These are phyloP conservation scores for Tricholaema leucomelas DNA, from an alignment of 2,113 vertebrate genomes.

Conservation along the genomic window DNA sequence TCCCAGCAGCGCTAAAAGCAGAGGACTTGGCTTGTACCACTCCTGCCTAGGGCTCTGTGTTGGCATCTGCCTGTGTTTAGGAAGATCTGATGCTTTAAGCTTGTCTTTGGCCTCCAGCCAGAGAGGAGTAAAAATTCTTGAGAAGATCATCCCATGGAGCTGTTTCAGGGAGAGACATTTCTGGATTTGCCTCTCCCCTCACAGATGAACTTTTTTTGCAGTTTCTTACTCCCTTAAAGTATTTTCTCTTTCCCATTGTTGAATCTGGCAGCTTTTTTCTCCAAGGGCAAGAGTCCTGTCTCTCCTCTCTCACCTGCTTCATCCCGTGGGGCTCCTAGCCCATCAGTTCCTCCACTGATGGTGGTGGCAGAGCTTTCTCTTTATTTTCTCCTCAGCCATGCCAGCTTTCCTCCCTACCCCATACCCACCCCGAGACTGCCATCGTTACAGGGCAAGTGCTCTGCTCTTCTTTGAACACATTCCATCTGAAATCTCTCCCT, in stretches of 20 bases:
- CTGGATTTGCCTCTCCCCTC: not conserved
- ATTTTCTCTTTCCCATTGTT: not conserved
- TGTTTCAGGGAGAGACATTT: not conserved
- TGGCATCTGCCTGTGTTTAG: slow-evolving; percentile 6
- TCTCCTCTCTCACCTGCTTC: not conserved
- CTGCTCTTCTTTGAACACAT: not conserved
- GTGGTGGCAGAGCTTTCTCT: not conserved
- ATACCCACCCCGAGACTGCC: not conserved
- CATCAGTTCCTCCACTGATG: not conserved
- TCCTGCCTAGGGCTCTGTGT: slow-evolving; percentile 44
- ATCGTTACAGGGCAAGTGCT: rapidly evolving
- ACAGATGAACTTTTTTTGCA: not conserved
- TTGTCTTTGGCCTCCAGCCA: slow-evolving; percentile 43
- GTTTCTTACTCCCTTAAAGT: not conserved
- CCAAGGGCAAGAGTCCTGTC: not conserved
- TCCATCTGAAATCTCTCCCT: not conserved
- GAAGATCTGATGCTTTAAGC: slow-evolving; percentile 21
- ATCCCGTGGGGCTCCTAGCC: not conserved
- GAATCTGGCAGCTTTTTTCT: not conserved
- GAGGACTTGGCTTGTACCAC: slow-evolving; percentile 3
- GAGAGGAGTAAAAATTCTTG: not conserved
- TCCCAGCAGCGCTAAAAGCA: slow-evolving; percentile 10
- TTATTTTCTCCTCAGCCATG: not conserved
- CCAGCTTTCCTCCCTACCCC: rapidly evolving
- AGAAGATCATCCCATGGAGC: not conserved